Conservation (phyloP, 2,888 invertebrate genomes). For the Mythimna albipuncta region DNA sequence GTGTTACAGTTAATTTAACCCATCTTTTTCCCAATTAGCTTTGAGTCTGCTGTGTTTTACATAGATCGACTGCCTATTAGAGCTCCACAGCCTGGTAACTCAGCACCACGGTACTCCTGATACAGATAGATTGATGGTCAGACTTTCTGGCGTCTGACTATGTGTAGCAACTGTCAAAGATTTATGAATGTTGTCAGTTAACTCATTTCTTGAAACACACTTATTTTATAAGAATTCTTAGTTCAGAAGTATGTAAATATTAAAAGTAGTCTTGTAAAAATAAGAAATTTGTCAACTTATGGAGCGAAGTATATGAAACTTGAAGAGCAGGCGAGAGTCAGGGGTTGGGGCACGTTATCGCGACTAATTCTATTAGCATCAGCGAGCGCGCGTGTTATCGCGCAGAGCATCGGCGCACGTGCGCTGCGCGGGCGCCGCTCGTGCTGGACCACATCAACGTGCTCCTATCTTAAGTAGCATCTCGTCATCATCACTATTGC, state of each 20-base stretch:
- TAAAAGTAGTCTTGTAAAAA: not conserved
- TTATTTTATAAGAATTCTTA: not conserved
- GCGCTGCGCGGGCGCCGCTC: conserved; percentile 20
- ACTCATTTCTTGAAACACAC: not conserved
- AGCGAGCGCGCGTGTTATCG: conserved; percentile 41
- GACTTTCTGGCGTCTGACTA: no score
- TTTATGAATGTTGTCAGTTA: no score
- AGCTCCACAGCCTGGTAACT: no score
- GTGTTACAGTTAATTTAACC: not conserved
- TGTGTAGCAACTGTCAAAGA: no score
- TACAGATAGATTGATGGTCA: no score
- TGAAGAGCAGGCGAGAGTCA: not conserved
- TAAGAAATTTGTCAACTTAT: no score
- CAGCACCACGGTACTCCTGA: no score
- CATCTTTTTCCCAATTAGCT: not conserved
- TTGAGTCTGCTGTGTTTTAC: no score
- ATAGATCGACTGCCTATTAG: no score
- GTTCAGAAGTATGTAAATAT: no score
- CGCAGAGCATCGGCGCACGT: conserved; percentile 56
- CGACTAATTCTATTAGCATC: conserved; percentile 65
- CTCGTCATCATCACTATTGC: conserved; percentile 19
- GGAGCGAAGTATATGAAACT: not conserved
- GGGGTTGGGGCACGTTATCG: conserved; percentile 48
- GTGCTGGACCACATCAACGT: conserved; percentile 31
- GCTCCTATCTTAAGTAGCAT: conserved; percentile 46